Conservation (phyloP, 1,140 invertebrate genomes). For the Cephus cinctus region DNA sequence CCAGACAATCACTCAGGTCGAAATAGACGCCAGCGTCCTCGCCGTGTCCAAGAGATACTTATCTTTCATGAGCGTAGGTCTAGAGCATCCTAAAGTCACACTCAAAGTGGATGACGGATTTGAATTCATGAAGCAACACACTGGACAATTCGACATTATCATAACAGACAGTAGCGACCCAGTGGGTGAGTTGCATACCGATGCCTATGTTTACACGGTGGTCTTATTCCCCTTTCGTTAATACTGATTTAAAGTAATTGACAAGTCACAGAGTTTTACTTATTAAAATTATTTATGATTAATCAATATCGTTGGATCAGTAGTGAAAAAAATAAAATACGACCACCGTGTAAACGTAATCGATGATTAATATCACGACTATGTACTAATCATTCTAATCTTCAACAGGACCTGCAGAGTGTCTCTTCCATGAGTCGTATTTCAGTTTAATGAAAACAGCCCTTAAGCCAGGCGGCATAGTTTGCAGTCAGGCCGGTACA, state of each 20-base stretch:
- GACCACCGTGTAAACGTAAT: no score
- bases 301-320: no score
- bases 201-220: no score
- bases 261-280: no score
- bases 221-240: no score
- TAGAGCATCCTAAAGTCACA: slow-evolving; percentile 79
- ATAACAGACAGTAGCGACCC: slow-evolving; percentile 99
- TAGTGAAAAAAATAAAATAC: no score
- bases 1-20: slow-evolving; percentile 79
- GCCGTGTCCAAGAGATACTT: slow-evolving; percentile 88
- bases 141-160: slow-evolving; percentile 91
- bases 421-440: slow-evolving; percentile 80
- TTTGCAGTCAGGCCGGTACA: slow-evolving; percentile 93
- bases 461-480: slow-evolving; percentile 80
- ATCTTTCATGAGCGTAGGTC: slow-evolving; percentile 86
- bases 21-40: slow-evolving; percentile 94
- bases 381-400: no score
- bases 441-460: slow-evolving; percentile 85
- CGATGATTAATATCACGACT: no score
- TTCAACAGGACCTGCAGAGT: slow-evolving; percentile 65
- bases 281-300: no score
- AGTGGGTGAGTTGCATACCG: slow-evolving; percentile 70
- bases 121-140: slow-evolving; percentile 88
- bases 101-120: slow-evolving; percentile 92
- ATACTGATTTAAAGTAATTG: no score